phyloP scores from a whole-genome alignment of 2,888 invertebrate species.

The Ectropis crepuscularia region DNA sequence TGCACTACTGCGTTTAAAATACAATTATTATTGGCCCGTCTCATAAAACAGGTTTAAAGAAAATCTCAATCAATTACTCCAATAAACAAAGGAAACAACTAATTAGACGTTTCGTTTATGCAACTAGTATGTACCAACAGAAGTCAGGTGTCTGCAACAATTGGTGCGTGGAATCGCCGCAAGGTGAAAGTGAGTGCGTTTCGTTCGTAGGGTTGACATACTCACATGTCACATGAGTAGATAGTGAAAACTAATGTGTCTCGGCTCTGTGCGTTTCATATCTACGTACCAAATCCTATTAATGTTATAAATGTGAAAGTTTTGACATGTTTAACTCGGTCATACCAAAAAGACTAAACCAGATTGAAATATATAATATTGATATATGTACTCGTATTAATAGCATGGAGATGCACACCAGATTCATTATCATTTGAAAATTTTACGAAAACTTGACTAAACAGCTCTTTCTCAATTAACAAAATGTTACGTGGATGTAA shows the following conservation, averaged over 20 bases:
- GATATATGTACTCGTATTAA: too few species aligned
- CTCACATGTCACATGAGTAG: conserved; percentile 14
- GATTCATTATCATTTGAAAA: too few species aligned
- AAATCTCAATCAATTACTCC: conserved; percentile 19
- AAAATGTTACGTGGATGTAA: too few species aligned
- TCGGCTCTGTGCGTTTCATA: neutral
- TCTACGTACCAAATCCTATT: neutral
- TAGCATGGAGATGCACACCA: too few species aligned
- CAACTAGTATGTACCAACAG: conserved; percentile 29
- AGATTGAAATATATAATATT: too few species aligned
- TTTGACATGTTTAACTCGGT: neutral
- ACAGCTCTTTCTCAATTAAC: too few species aligned
- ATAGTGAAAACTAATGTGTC: conserved; percentile 5
- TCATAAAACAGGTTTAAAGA: conserved; percentile 6
- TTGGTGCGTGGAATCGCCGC: conserved; percentile 66
- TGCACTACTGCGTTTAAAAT: too few species aligned
- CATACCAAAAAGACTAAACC: neutral
- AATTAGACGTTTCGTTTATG: conserved; percentile 29
- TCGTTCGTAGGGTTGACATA: conserved; percentile 25
- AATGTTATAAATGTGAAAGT: neutral
- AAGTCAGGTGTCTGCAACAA: conserved; percentile 65
- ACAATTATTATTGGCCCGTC: neutral
- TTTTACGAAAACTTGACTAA: too few species aligned
- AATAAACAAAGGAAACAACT: conserved; percentile 26
- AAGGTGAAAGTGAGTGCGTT: conserved; percentile 60